Percentiles rank a stretch among this genome's conserved stretches.
These are phyloP conservation scores for Oreochromis mossambicus DNA, from an alignment of 2,797 vertebrate genomes.

Conservation along the genomic window DNA sequence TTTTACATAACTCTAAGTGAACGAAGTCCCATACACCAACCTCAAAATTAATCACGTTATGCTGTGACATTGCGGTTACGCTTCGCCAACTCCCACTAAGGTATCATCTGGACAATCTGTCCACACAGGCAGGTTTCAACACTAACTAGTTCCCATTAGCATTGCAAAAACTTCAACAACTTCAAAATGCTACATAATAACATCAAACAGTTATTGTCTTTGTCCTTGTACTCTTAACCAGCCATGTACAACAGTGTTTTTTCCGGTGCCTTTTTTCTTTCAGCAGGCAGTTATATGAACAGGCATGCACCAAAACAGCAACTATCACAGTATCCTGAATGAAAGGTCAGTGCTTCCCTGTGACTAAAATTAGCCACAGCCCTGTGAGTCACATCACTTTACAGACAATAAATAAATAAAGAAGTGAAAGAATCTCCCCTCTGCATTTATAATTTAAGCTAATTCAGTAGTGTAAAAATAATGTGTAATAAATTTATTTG, in stretches of 20 bases:
- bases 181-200: not conserved
- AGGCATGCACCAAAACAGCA: not conserved
- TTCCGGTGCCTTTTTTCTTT: not conserved
- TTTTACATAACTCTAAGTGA: not conserved
- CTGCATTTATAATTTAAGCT: not conserved
- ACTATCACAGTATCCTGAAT: constrained; percentile 24
- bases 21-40: not conserved
- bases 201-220: not conserved
- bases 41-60: not conserved
- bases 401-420: not conserved
- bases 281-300: not conserved
- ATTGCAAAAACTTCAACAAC: not conserved
- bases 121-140: not conserved
- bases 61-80: not conserved
- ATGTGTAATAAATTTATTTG: not conserved
- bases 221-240: not conserved
- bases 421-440: not conserved
- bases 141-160: not conserved
- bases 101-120: not conserved
- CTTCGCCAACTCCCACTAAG: not conserved
- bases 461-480: not conserved
- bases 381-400: not conserved
- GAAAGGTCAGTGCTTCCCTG: constrained; percentile 43
- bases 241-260: not conserved
- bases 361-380: constrained; percentile 31